Conservation (phyloP, 2,113 vertebrate species). For the Eulemur macaco region DNA sequence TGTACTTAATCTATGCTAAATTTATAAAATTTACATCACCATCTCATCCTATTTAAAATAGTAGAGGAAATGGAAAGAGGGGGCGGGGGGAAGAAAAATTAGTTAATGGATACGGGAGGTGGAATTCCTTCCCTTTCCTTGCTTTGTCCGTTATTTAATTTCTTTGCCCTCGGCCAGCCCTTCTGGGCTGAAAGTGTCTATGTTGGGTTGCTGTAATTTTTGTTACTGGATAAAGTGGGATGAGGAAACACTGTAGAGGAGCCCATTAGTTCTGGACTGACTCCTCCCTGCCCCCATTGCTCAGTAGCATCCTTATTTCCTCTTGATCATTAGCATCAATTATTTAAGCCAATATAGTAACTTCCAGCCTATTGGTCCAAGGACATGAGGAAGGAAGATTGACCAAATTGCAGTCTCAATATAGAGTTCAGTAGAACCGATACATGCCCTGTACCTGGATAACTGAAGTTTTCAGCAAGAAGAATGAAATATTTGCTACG, state of each 20-base stretch:
- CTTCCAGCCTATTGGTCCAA: neutral
- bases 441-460: rapidly evolving
- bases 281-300: neutral
- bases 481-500: neutral
- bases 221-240: neutral
- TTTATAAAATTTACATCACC: neutral
- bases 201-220: neutral
- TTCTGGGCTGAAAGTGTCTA: neutral
- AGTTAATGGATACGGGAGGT: neutral
- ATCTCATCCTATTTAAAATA: neutral
- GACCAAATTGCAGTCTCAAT: neutral
- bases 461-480: neutral
- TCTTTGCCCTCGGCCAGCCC: neutral
- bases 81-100: rapidly evolving
- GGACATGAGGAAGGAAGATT: neutral
- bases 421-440: neutral
- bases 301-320: neutral
- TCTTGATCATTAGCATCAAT: neutral
- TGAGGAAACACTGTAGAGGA: neutral
- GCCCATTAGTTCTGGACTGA: neutral
- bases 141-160: neutral
- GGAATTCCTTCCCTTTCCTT: neutral
- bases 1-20: neutral
- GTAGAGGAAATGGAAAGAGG: neutral
- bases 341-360: neutral